A percentile compares a stretch with the other conserved stretches of the same genome.
These are phyloP conservation scores for Scaptomyza graminum DNA, from an alignment of 1,140 invertebrate species.

Conservation along the genomic window DNA sequence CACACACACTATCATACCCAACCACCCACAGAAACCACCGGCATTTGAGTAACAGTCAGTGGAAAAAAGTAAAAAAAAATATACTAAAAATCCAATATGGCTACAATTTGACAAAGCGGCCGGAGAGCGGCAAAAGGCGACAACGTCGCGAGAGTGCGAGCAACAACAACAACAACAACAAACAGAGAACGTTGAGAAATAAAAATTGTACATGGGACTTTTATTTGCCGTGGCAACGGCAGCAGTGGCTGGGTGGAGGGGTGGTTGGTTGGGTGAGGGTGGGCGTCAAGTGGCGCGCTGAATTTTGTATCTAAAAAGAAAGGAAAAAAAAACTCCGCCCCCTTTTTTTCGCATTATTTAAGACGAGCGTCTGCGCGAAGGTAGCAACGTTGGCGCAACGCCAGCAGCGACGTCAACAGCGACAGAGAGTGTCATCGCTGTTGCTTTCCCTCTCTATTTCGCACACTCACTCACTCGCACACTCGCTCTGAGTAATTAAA, in stretches of 20 bases:
- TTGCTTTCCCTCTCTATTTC: slow-evolving; percentile 7
- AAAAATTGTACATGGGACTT: slow-evolving; percentile 55
- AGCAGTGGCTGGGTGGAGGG: slow-evolving; percentile 46
- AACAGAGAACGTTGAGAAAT: slow-evolving; percentile 20
- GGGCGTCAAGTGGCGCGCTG: slow-evolving; percentile 47
- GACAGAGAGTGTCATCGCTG: slow-evolving; percentile 38
- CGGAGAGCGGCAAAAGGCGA: slow-evolving; percentile 33
- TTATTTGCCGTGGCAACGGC: slow-evolving; percentile 68
- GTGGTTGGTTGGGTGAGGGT: not conserved
- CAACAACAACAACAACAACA: slow-evolving; percentile 13
- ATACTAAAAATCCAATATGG: slow-evolving; percentile 81
- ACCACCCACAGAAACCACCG: slow-evolving; percentile 73
- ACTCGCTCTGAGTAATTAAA: slow-evolving; percentile 72
- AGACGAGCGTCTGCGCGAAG: slow-evolving; percentile 81
- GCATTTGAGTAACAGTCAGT: slow-evolving; percentile 58
- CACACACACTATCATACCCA: slow-evolving; percentile 47
- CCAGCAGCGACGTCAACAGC: slow-evolving; percentile 29
- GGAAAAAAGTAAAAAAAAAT: slow-evolving; percentile 47
- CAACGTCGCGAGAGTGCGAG: slow-evolving; percentile 23
- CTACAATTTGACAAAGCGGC: slow-evolving; percentile 72
- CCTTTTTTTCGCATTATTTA: slow-evolving; percentile 45
- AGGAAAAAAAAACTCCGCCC: slow-evolving; percentile 83
- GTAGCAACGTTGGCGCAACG: slow-evolving; percentile 69
- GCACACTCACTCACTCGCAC: slow-evolving; percentile 26
- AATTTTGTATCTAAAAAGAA: slow-evolving; percentile 43